Evolutionary conservation across 2,888 invertebrate species (phyloP), one percentile per base, ranked within the genome.

Genomic region (Dicyrtomina minuta): DNA sequence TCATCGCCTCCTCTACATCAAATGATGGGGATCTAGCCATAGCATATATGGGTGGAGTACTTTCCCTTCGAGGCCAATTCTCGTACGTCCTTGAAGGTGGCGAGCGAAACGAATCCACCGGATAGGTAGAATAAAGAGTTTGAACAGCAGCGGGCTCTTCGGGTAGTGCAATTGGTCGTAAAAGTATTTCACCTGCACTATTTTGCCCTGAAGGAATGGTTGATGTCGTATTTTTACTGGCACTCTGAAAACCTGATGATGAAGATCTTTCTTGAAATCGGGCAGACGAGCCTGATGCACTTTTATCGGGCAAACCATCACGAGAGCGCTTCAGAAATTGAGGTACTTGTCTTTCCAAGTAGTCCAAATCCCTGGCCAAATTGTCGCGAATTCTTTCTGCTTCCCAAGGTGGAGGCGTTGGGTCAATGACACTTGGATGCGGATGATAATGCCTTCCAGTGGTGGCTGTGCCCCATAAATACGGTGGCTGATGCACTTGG

Each of bases 21-120:
- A 77, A 75, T 65, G 77, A 77, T 33, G 82, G 85, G 41, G 79
- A 80, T 67, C 79, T 78, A 70, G 80, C 82, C 78, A 81, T 85
- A 78, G 81, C 84, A 77, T 81, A 81, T 43, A 83, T 81, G 65
- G 81, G 87, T 83, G 81, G 87, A 84, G 80, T 88, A 83, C 79
- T 88, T 87, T 78, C 78, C 49, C 78, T 67, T 41, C 78, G 62
- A 12, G 78, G 78, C 77, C 78, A 77, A 53, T 77, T 77, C 55
- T 51, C 76, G 72, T 66, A 77, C 53, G 64, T 68, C 58, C 70
- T n/a, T 12, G 71, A 64, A 1, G 69, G 70, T 1, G 58, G 27
- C 10, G 67, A 61, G 13, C 60, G 66, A 27, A 53, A 59, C n/a
- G 53, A 68, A 33, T 56, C 22, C 10, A 41, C 41, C 8, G 69